These are phyloP conservation scores for Aurelia sp. DNA, from an alignment of 30 jellyfish, hydroid and myxozoan species.

Conservation along the genomic window DNA sequence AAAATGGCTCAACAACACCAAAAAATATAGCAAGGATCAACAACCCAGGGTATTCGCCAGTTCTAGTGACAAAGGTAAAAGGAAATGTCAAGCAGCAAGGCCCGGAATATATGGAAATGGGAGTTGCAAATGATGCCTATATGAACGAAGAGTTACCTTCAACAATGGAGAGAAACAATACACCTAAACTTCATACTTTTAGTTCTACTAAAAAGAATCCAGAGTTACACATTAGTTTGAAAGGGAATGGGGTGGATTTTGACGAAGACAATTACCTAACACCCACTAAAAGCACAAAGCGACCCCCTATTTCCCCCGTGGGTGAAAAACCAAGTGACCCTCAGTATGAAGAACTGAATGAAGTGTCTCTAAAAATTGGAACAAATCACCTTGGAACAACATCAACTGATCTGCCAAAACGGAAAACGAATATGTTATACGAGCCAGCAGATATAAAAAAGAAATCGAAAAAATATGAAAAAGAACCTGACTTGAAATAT, in stretches of 20 bases:
- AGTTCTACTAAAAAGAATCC: not conserved
- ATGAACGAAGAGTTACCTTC: not conserved
- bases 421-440: constrained; percentile 10
- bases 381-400: not conserved
- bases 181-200: not conserved
- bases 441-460: constrained; percentile 26
- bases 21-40: not conserved
- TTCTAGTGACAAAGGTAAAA: not conserved
- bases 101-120: constrained; percentile 37
- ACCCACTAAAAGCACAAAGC: constrained; percentile 2
- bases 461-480: not conserved
- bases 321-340: constrained; percentile 7
- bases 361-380: constrained; percentile 9
- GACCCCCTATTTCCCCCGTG: constrained; percentile 23
- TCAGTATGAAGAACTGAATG: constrained; percentile 17
- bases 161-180: too few species aligned
- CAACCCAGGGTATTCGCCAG: constrained; percentile 34
- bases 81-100: not conserved
- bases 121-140: constrained; percentile 6
- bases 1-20: not conserved
- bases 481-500: not conserved
- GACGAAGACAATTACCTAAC: constrained; percentile 20
- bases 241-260: not conserved
- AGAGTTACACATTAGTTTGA: too few species aligned
- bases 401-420: constrained; percentile 8